Conservation (phyloP, 2,797 vertebrate species). For the Carcharodon carcharias region DNA sequence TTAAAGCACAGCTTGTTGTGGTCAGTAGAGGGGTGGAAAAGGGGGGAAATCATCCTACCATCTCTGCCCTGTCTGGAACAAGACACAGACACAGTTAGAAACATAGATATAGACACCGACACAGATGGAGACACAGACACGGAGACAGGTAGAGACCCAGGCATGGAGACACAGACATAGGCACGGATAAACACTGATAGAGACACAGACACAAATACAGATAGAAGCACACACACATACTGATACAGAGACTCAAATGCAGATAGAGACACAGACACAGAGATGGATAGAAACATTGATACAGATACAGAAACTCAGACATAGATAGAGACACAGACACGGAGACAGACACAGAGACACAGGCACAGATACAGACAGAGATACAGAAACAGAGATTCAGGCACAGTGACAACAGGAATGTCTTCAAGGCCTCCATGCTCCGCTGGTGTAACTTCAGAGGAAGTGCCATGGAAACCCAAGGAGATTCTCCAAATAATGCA, state of each 20-base stretch:
- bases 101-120: too few species aligned
- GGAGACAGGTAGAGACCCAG: background rate
- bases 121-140: background rate
- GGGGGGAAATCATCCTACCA: too few species aligned
- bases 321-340: background rate
- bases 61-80: too few species aligned
- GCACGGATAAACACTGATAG: background rate
- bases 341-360: background rate
- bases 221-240: background rate
- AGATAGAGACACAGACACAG: too few species aligned
- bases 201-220: background rate
- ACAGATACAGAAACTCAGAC: background rate
- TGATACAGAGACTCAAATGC: background rate
- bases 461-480: background rate
- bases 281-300: background rate
- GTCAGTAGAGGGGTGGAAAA: background rate
- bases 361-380: background rate
- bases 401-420: background rate
- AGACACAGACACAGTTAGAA: too few species aligned
- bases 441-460: background rate
- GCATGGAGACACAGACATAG: background rate
- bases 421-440: background rate
- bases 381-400: background rate
- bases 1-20: too few species aligned
- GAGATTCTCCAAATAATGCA: background rate